A percentile compares a stretch with the other conserved stretches of the same genome.
Evolutionary conservation across 2,888 invertebrate genomes (phyloP).

Genomic region (Nineta flava): DNA sequence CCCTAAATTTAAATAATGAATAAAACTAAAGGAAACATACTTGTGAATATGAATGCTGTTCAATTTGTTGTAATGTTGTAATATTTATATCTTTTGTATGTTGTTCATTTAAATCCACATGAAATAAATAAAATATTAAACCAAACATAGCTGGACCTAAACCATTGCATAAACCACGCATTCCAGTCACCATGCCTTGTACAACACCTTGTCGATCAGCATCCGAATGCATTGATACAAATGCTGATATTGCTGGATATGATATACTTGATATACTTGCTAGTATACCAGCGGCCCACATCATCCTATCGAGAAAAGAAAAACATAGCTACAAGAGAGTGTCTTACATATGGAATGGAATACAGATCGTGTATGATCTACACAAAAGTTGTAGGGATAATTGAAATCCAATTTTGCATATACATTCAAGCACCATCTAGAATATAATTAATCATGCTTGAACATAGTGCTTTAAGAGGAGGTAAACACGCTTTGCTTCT

Average conservation of each 20-base stretch:
- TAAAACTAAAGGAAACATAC: no score
- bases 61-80: conserved; percentile 9
- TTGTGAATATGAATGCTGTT: no score
- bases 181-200: conserved; percentile 97
- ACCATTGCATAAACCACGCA: conserved; percentile 94
- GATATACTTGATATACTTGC: conserved; percentile 94
- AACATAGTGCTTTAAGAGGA: no score
- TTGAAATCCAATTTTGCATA: not conserved
- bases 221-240: conserved; percentile 93
- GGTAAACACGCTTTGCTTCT: no score
- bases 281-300: conserved; percentile 97
- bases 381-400: no score
- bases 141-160: conserved; percentile 98
- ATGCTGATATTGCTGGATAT: conserved; percentile 97
- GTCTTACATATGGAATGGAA: no score
- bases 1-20: no score
- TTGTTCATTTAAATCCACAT: conserved; percentile 85
- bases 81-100: conserved; percentile 31
- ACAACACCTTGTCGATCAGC: conserved; percentile 94
- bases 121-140: conserved; percentile 94
- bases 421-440: no score
- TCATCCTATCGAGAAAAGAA: conserved; percentile 60
- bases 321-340: not conserved
- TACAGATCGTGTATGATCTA: no score
- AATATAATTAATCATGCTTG: no score